A percentile compares a stretch with the other conserved stretches of the same genome.
These are phyloP conservation scores for Danio aesculapii DNA, from an alignment of 2,797 vertebrate genomes.

Conservation along the genomic window DNA sequence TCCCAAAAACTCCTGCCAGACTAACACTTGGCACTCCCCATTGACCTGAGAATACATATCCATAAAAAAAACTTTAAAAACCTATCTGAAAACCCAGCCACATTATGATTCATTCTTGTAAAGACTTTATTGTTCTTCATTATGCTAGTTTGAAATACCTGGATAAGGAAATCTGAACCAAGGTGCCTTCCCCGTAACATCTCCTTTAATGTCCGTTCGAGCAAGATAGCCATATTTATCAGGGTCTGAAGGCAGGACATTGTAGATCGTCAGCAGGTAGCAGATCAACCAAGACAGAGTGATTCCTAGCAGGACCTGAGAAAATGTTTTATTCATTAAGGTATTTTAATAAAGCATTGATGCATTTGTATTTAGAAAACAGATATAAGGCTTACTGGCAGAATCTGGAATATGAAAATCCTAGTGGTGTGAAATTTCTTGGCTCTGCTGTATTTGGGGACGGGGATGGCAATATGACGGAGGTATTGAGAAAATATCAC, in stretches of 20 bases:
- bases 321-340: conserved; percentile 18
- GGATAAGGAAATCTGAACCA: conserved; percentile 96
- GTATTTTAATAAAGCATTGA: not conserved
- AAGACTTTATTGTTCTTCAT: not conserved
- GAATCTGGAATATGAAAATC: conserved; percentile 91
- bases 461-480: conserved; percentile 82
- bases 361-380: not conserved
- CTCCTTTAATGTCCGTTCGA: conserved; percentile 88
- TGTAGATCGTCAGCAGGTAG: conserved; percentile 84
- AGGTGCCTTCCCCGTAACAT: conserved; percentile 83
- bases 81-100: too few relatives aligned
- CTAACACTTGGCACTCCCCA: conserved; percentile 94
- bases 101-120: not conserved
- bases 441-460: conserved; percentile 82
- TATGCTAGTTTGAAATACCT: conserved; percentile 75
- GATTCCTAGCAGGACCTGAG: conserved; percentile 92
- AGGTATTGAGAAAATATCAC: conserved; percentile 97
- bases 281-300: conserved; percentile 92
- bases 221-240: conserved; percentile 85
- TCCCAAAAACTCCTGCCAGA: conserved; percentile 91
- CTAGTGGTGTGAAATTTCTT: conserved; percentile 81
- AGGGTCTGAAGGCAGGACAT: conserved; percentile 82
- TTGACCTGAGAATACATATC: conserved; percentile 81
- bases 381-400: conserved; percentile 84
- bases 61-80: not conserved